Percentiles rank a stretch among this genome's conserved stretches.
phyloP scores from a whole-genome alignment of 2,888 invertebrate genomes.

The Macrosoma leucophasiata region DNA sequence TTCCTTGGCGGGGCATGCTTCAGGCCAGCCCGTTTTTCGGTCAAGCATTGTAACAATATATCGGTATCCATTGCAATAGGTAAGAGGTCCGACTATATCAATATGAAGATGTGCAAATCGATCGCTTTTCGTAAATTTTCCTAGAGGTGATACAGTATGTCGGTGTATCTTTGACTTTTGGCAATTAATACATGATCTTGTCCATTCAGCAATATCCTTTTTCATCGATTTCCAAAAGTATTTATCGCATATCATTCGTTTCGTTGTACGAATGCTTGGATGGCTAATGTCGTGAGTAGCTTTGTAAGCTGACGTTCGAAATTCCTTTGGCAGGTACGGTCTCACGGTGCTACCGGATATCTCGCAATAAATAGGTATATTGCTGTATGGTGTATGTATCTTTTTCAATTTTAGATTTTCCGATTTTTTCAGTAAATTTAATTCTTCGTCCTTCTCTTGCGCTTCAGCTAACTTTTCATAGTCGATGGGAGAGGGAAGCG shows the following conservation, averaged over 20 bases:
- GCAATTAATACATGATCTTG: slow-evolving; percentile 7
- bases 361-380: slow-evolving; percentile 1
- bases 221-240: slow-evolving; percentile 16
- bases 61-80: no score
- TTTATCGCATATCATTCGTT: slow-evolving; percentile 12
- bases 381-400: slow-evolving; percentile 1
- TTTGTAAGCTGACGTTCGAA: slow-evolving; percentile 6
- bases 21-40: slow-evolving; percentile 8
- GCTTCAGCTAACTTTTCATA: slow-evolving; percentile 6
- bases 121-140: slow-evolving; percentile 4
- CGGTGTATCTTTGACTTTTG: slow-evolving; percentile 8
- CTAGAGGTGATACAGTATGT: slow-evolving; percentile 7
- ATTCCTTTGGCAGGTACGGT: slow-evolving; percentile 3
- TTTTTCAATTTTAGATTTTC: slow-evolving; percentile 1
- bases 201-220: slow-evolving; percentile 10
- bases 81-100: no score
- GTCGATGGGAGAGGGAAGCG: slow-evolving; percentile 6
- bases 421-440: slow-evolving; percentile 4
- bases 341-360: neutral
- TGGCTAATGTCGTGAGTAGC: slow-evolving; percentile 10
- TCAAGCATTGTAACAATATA: slow-evolving; percentile 34
- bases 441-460: slow-evolving; percentile 8
- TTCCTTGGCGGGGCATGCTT: slow-evolving; percentile 6
- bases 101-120: slow-evolving; percentile 21
- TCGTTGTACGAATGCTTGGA: slow-evolving; percentile 9